phyloP scores from a whole-genome alignment of 2,797 vertebrate genomes.

The Tenualosa thibaudeaui region DNA sequence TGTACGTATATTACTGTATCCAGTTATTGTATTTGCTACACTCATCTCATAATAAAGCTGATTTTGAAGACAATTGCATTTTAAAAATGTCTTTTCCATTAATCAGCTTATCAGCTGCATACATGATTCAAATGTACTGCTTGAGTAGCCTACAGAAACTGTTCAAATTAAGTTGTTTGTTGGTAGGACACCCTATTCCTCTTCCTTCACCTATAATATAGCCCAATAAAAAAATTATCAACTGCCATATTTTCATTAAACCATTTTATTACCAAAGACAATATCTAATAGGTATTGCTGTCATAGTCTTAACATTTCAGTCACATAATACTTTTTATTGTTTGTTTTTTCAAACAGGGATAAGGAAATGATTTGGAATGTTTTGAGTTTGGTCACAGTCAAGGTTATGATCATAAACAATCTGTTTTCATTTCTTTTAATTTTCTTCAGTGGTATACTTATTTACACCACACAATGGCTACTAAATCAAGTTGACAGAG shows the following conservation, averaged over 20 bases:
- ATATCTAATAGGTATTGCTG: background rate
- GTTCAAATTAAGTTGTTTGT: background rate
- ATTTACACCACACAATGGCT: background rate
- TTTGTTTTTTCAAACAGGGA: background rate
- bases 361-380: background rate
- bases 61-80: constrained; percentile 38
- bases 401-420: background rate
- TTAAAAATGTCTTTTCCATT: background rate
- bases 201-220: background rate
- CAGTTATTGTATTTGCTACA: constrained; percentile 44
- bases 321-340: background rate
- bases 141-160: background rate
- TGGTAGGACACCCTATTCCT: background rate
- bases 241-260: background rate
- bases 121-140: background rate
- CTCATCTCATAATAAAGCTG: constrained; percentile 56
- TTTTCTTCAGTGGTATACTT: background rate
- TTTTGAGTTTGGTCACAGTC: background rate
- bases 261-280: constrained; percentile 10
- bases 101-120: background rate
- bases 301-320: background rate
- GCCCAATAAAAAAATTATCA: background rate
- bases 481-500: background rate
- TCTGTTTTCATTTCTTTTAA: background rate
- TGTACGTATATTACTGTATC: constrained; percentile 13